These are phyloP conservation scores for Choristoneura rosaceana DNA, from an alignment of 2,888 invertebrate species.

Conservation along the genomic window DNA sequence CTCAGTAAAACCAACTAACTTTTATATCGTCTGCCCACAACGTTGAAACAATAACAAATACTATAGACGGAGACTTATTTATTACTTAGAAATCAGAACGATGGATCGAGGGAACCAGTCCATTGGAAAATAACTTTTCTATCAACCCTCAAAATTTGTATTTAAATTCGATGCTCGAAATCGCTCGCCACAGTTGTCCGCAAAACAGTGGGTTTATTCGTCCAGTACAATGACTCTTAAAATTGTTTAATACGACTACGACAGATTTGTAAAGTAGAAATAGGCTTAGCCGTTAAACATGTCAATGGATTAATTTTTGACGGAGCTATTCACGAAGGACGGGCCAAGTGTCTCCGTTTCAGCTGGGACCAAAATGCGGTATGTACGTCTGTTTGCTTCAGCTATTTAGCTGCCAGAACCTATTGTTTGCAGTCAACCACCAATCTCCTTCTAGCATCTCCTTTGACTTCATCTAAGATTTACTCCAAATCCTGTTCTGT, in stretches of 20 bases:
- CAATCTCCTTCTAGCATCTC: too few species aligned
- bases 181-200: constrained; percentile 2
- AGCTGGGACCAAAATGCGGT: too few species aligned
- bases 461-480: too few species aligned
- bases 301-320: not conserved
- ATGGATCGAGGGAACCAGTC: not conserved
- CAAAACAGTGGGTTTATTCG: constrained; percentile 4
- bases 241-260: not conserved
- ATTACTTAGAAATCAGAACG: not conserved
- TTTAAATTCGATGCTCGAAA: constrained; percentile 5
- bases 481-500: too few species aligned
- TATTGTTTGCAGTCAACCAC: too few species aligned
- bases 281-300: not conserved
- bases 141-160: constrained; percentile 12
- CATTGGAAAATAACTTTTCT: constrained; percentile 10
- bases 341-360: too few species aligned
- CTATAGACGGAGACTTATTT: not conserved
- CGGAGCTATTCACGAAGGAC: too few species aligned
- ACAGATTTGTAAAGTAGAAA: not conserved
- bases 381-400: too few species aligned
- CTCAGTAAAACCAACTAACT: not conserved
- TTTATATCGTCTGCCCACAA: not conserved
- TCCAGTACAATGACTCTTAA: constrained; percentile 4
- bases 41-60: not conserved
- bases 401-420: too few species aligned